Conservation (phyloP, 30 jellyfish, hydroid and myxozoan species). For the Nemopilema nomurai region DNA sequence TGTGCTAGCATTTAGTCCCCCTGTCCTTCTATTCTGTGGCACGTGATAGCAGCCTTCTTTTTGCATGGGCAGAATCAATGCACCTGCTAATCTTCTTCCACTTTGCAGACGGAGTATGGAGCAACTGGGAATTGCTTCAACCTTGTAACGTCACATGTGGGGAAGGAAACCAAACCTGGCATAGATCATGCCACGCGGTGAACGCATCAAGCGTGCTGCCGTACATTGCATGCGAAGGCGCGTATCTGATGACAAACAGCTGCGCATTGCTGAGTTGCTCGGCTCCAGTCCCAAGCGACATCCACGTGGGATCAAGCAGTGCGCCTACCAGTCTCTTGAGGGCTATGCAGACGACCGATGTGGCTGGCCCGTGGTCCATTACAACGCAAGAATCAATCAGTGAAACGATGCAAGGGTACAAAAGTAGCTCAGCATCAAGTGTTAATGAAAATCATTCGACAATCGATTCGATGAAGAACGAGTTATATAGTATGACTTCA, state of each 20-base stretch:
- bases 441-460: not conserved
- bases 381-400: too few relatives aligned
- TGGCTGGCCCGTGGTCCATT: too few relatives aligned
- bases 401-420: too few relatives aligned
- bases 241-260: not conserved
- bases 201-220: not conserved
- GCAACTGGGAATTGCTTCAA: not conserved
- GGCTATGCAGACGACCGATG: not conserved
- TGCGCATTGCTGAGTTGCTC: not conserved
- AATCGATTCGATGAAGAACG: not conserved
- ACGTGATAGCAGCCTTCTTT: too few relatives aligned
- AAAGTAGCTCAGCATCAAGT: not conserved
- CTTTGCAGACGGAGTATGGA: constrained; percentile 5
- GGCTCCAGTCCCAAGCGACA: not conserved
- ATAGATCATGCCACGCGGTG: not conserved
- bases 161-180: not conserved
- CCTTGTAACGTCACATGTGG: constrained; percentile 4
- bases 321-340: not conserved
- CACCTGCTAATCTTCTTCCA: not conserved
- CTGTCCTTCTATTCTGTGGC: too few relatives aligned
- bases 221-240: not conserved
- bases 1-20: too few relatives aligned
- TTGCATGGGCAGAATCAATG: too few relatives aligned
- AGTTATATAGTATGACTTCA: not conserved
- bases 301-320: not conserved